Evolutionary conservation across 1,140 invertebrate species (phyloP), one percentile per base, ranked within the genome.

Genomic region (Onthophagus taurus): DNA sequence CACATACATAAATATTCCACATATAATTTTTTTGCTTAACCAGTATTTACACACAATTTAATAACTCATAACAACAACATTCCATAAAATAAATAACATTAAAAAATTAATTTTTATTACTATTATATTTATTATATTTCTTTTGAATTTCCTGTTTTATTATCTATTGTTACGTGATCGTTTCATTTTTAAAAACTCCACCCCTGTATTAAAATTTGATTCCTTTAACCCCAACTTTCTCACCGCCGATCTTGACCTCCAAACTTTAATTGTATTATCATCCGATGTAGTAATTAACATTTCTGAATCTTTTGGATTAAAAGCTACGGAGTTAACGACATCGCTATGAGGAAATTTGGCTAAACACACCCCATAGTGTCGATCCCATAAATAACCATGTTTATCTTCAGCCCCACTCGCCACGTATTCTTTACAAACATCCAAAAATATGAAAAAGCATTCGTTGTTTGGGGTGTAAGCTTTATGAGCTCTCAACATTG

Each of bases 381-480:
- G 68, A 55, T 91, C 87, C 88, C 87, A 91, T 4, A 91, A 56
- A 58, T 90, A 90, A 1, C 85, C 80, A 62, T 85, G 79, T 56
- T 81, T 81, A 61, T 91, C 86, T 69, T 92, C 88, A 21, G 88
- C 85, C 14, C 89, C 89, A 67, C 87, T 87, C 58, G 86, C 86
- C 6, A 92, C 84, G 69, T 87, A 91, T 61, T 88, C 76, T 48
- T 89, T 72, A 54, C 79, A 84, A 4, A 90, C 86, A 66, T 91
- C 85, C 12, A 91, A 69, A 64, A 90, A 91, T 52, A 91, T 89
- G 52, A 90, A 90, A 63, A 89, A 91, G 55, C 87, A 91, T 61
- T 90, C 86, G 43, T 86, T 85, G 59, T 88, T 88, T 4, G 85
- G 78, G 4, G 88, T 90, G 57, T 86, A 92, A 2, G 86, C 86